These are phyloP conservation scores for Platichthys flesus DNA, from an alignment of 2,113 vertebrate genomes.

Conservation along the genomic window DNA sequence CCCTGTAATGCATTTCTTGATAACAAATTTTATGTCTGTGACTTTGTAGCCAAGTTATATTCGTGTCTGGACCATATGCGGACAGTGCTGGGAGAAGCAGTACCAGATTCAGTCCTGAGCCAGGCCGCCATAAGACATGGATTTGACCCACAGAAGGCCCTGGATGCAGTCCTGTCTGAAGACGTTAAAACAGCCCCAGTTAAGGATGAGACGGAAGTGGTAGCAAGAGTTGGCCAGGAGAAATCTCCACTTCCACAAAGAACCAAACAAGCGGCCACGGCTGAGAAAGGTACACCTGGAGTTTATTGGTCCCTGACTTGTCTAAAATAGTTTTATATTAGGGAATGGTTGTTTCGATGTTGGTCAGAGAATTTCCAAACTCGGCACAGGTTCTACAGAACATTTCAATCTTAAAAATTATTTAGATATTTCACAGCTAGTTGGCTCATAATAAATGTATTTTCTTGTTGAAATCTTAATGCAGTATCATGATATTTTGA, in stretches of 20 bases:
- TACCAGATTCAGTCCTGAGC: slow-evolving; percentile 87
- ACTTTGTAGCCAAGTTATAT: slow-evolving; percentile 86
- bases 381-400: background rate
- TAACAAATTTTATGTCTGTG: background rate
- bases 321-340: background rate
- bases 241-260: slow-evolving; percentile 60
- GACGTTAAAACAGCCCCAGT: slow-evolving; percentile 76
- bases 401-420: background rate
- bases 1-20: background rate
- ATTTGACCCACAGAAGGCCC: slow-evolving; percentile 91
- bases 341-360: too few species aligned
- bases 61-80: slow-evolving; percentile 97
- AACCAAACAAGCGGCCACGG: slow-evolving; percentile 58
- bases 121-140: slow-evolving; percentile 87
- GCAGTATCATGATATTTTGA: background rate
- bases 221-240: slow-evolving; percentile 47
- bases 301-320: background rate
- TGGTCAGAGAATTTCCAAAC: background rate
- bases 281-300: slow-evolving; percentile 89
- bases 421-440: background rate
- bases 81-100: slow-evolving; percentile 89
- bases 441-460: background rate
- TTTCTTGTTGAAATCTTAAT: too few species aligned
- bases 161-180: slow-evolving; percentile 89
- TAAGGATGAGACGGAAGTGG: slow-evolving; percentile 11